Base-by-base conservation (phyloP, 1,140 invertebrate genomes). In the Heliconius melpomene region DNA sequence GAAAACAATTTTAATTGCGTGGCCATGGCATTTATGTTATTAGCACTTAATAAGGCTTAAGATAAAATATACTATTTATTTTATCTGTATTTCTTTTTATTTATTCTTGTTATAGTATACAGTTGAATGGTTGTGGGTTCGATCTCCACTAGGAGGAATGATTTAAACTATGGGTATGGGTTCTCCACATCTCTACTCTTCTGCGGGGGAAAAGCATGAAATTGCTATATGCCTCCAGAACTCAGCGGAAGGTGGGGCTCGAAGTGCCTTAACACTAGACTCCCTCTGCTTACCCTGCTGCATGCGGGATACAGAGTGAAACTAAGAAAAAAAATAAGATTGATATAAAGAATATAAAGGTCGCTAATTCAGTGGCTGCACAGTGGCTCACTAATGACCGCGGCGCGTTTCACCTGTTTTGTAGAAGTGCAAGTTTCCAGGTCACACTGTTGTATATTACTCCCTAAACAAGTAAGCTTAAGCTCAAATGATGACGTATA, bases 371-470 rank as follows among this genome's bases (percentile, higher is more conserved):
- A 50, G 13, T 81, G 57, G 78, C 84, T 82, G 13, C 73, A 74
- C 84, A 38, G 57, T 60, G 32, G 26, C 71, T 60, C 50, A 72
- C 80, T 85, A 85, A 85, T 85, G 84, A 85, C 84, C 84, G 78
- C 78, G 46, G 77, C 75, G 54, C 52, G 72, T 57, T 72, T 72
- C 72, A 71, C 72, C 57, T 81, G 79, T 78, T 85, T 80, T 82
- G 40, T 60, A 77, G 54, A 57, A 85, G 82, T 79, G 77, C 78
- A 82, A 77, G 80, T 85, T 85, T 85, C 46, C 78, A 83, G 80
- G 80, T 83, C 84, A 77, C 74, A 76, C 74, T 74, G 16, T 60
- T 76, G 74, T 66, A 66, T 36, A 76, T 60, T 76, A 66, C 60
- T 66, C 60, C 60, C 26, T 66, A 66, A 66, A 29, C 26, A 66